Evolutionary conservation across 2,797 vertebrate genomes (phyloP), one percentile per base, ranked within the genome.

Genomic region (Centropyge bicolor): DNA sequence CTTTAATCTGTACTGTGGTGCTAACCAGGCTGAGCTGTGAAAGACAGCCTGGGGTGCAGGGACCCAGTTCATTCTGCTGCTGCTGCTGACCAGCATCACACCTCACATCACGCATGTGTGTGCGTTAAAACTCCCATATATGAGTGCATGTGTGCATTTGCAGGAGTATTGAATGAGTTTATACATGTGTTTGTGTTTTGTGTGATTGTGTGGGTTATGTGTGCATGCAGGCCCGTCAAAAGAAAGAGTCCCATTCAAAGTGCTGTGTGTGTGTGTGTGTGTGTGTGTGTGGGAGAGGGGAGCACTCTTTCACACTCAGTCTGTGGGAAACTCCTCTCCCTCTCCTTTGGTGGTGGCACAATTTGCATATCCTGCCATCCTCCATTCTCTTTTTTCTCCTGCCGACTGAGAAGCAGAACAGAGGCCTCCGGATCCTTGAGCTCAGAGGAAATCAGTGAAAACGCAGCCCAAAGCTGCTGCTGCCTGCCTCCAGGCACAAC

Each of bases 171-270:
- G 38, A 43, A 59, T 36, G 14, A 71, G 65, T 51, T 41, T 22
- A 43, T 57, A 22, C 16, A n/a, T 36, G 9, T n/a, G 57, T 17
- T 38, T 67, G 48, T 43, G 54, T 57, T 52, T 20, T 66, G 45
- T 67, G 51, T 19, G 72, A 54, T 45, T 49, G 72, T 73, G 83
- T 80, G 74, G 52, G 67, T 60, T 35, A 5, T 49, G 59, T 88
- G 89, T 56, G 69, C 92, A 86, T 5, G 66, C 65, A 59, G 72
- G 74, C 63, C 45, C 89, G 67, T 85, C 83, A 69, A 89, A 94
- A 96, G 94, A 95, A 95, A 96, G 87, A 93, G 89, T 86, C 83
- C 91, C 91, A 91, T 95, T 97, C 91, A 97, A 59, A 87, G 85
- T 83, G 35, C 56, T 67, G 36, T 81, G 80, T 77, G 69, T 77